Evolutionary conservation across 2,797 vertebrate species (phyloP), one percentile per base, ranked within the genome.

Genomic region (Poecilia gillii): DNA sequence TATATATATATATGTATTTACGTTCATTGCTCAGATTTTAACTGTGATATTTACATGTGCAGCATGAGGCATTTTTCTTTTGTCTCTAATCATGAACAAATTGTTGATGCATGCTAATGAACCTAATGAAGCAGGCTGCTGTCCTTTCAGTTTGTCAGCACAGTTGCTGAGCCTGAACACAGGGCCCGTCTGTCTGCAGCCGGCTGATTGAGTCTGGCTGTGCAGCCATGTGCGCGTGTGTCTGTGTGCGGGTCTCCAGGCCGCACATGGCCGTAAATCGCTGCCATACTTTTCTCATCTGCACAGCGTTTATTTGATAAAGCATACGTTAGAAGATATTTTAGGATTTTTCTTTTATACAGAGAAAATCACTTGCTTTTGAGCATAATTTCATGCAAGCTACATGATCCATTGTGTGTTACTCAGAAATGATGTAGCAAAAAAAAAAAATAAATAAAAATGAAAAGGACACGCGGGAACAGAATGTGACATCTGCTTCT

Each of bases 91-190:
- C 82, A 90, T 85, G 77, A 74, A 55, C 82, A 86, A 79, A 88
- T 87, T 88, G 77, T 87, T 86, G 85, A 88, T 71, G 4, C 73
- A 73, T 73, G 28, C 59, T 92, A 90, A 93, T 88, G 85, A 91
- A 85, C 49, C 47, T 74, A 83, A 51, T 74, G 75, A 72, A 89
- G 88, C 92, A 89, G 76, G 85, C 80, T 86, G 83, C 78, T 82
- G 80, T 89, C 87, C 74, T 92, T 92, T 89, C 87, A 86, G 73
- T 73, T 76, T 74, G 86, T 90, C 81, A 87, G 81, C 84, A 83
- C 83, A 87, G 87, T 80, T 82, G 75, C 82, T 72, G 85, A 81
- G 72, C 87, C 59, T 33, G 80, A 90, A 84, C 89, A 93, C 89
- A 90, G 79, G 76, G 87, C 87, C 41, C 25, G 82, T 92, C 83